Percentiles rank a stretch among this genome's conserved stretches.
These are phyloP conservation scores for Kudoa iwatai DNA, from an alignment of 30 jellyfish, hydroid and myxozoan genomes.

Conservation along the genomic window DNA sequence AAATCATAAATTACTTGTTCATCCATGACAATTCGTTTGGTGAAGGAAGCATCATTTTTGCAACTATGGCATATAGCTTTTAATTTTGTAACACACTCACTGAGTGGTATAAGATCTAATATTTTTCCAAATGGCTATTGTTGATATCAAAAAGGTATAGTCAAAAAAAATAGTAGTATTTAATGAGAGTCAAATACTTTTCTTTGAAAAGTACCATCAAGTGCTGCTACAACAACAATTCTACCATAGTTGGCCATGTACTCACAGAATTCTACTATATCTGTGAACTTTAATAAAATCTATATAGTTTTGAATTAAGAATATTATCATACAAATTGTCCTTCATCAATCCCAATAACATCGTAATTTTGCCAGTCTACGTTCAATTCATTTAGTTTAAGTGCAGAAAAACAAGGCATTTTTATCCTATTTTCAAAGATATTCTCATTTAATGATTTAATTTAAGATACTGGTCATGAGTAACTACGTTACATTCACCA, in stretches of 20 bases:
- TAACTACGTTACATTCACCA: constrained; percentile 22
- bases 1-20: constrained; percentile 9
- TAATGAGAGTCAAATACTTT: constrained; percentile 5
- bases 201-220: constrained; percentile 68
- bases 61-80: constrained; percentile 79
- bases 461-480: constrained; percentile 36
- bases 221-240: constrained; percentile 71
- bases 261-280: constrained; percentile 36
- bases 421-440: too few relatives aligned
- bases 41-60: constrained; percentile 55
- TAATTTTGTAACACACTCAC: constrained; percentile 59
- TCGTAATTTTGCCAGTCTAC: constrained; percentile 8
- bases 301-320: neutral
- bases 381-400: too few relatives aligned
- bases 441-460: neutral
- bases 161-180: neutral
- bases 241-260: constrained; percentile 36
- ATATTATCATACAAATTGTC: constrained; percentile 82
- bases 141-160: neutral
- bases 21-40: constrained; percentile 48
- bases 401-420: too few relatives aligned
- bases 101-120: constrained; percentile 47
- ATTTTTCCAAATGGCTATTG: constrained; percentile 52
- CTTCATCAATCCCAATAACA: constrained; percentile 74
- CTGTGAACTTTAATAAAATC: constrained; percentile 21